phyloP scores from a whole-genome alignment of 2,888 invertebrate genomes.

The Ormyrus pomaceus region DNA sequence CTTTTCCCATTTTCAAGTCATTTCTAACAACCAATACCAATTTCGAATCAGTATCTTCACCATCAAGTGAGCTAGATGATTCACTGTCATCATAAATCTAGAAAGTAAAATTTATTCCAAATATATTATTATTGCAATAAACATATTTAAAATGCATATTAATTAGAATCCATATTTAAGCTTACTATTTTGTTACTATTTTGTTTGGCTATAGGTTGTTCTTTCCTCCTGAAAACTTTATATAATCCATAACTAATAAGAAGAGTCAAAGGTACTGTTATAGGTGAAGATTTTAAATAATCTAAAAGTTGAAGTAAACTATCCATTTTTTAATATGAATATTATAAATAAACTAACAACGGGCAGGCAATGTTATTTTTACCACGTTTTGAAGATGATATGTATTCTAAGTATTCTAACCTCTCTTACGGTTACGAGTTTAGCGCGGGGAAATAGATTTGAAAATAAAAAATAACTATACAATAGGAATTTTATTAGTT shows the following conservation, averaged over 20 bases:
- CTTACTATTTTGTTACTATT: conserved; percentile 28
- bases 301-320: conserved; percentile 29
- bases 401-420: conserved; percentile 15
- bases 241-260: conserved; percentile 49
- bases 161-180: conserved; percentile 16
- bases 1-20: conserved; percentile 96
- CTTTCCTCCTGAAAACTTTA: conserved; percentile 50
- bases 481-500: conserved; percentile 11
- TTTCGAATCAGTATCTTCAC: conserved; percentile 78
- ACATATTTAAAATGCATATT: not conserved
- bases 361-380: not conserved
- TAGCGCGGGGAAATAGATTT: no score
- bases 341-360: conserved; percentile 18
- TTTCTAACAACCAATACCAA: conserved; percentile 91
- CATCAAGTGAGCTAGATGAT: conserved; percentile 21
- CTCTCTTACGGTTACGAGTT: conserved; percentile 4
- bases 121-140: not conserved
- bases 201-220: not conserved
- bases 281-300: conserved; percentile 41
- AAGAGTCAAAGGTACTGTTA: conserved; percentile 43
- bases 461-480: not conserved
- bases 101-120: conserved; percentile 12
- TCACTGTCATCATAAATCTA: not conserved
- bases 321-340: conserved; percentile 30
- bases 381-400: conserved; percentile 36